These are phyloP conservation scores for Drosophila greeni DNA, from an alignment of 2,888 invertebrate genomes.

Conservation along the genomic window DNA sequence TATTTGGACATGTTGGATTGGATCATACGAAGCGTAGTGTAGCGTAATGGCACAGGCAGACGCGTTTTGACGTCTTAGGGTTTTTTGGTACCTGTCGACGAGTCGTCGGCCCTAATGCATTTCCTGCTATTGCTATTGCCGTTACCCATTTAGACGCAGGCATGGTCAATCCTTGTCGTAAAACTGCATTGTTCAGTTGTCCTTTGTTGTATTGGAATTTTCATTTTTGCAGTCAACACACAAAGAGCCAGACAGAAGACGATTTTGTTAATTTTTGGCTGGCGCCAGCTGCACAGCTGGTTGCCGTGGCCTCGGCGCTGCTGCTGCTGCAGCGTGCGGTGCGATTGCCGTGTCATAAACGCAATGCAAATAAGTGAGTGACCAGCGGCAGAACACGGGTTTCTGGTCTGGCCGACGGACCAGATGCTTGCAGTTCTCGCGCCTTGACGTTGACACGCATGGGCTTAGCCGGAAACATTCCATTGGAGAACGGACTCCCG, in stretches of 20 bases:
- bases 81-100: conserved; percentile 47
- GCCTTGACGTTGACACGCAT: conserved; percentile 62
- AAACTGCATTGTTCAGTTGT: conserved; percentile 48
- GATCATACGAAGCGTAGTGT: neutral
- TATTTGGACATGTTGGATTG: neutral
- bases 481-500: conserved; percentile 13
- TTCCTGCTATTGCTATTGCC: conserved; percentile 38
- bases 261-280: conserved; percentile 54
- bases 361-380: conserved; percentile 39
- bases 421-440: conserved; percentile 57
- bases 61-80: conserved; percentile 4
- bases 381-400: conserved; percentile 27
- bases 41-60: conserved; percentile 8
- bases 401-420: conserved; percentile 25
- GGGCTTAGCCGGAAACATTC: conserved; percentile 33
- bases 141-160: conserved; percentile 26
- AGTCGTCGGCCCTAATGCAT: conserved; percentile 30
- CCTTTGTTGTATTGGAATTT: conserved; percentile 41
- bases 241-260: conserved; percentile 50
- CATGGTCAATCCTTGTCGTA: conserved; percentile 48
- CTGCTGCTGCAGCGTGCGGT: neutral
- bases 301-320: conserved; percentile 26
- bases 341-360: conserved; percentile 32
- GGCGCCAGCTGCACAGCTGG: conserved; percentile 67
- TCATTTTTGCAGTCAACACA: conserved; percentile 41